phyloP scores from a whole-genome alignment of 2,797 vertebrate species.

The Neosilurus hyrtlii region DNA sequence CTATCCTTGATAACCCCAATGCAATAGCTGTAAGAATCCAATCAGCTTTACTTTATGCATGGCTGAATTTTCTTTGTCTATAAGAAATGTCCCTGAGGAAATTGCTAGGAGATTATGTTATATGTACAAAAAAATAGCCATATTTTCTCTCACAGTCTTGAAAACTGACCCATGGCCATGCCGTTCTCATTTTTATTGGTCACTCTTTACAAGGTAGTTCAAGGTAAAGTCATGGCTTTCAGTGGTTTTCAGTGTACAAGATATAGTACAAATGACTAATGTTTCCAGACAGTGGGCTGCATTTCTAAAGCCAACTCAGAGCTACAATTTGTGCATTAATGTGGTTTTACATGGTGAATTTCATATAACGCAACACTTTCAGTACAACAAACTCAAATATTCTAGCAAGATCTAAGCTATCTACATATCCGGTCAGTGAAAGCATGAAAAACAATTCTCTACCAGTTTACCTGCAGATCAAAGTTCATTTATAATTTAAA shows the following conservation, averaged over 20 bases:
- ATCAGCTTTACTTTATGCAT: slow-evolving; percentile 2
- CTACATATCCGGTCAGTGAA: neutral
- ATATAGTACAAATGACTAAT: slow-evolving; percentile 21
- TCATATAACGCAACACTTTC: neutral
- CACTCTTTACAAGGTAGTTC: slow-evolving; percentile 2
- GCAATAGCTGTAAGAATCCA: neutral
- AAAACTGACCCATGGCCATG: slow-evolving; percentile 2
- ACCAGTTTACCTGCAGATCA: neutral
- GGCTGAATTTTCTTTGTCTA: neutral
- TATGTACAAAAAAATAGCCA: neutral
- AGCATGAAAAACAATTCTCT: neutral
- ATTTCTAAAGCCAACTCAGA: slow-evolving; percentile 17
- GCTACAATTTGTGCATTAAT: neutral
- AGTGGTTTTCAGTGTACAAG: slow-evolving; percentile 11
- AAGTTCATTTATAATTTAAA: neutral
- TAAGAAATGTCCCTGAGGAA: neutral
- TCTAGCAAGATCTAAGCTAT: too few relatives aligned
- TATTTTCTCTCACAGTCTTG: neutral
- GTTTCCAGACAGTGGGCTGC: neutral
- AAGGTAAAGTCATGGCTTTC: slow-evolving; percentile 23
- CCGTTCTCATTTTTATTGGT: neutral
- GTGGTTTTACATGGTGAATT: neutral
- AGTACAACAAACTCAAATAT: neutral
- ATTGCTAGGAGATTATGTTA: neutral
- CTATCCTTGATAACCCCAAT: neutral